Conservation (phyloP, 2,113 vertebrate species). For the Microcebus lehilahytsara region DNA sequence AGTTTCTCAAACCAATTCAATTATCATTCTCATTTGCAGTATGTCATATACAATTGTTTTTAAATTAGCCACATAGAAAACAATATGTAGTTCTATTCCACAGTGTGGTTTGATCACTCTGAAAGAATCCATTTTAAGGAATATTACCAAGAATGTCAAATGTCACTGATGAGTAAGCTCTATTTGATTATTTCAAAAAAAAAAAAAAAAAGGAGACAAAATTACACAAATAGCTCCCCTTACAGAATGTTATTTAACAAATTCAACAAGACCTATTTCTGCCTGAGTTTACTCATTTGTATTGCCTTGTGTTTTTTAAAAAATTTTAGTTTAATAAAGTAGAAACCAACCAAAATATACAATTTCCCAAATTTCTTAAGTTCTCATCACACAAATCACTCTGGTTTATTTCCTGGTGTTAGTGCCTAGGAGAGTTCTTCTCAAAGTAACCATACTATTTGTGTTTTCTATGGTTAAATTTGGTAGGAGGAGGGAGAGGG, state of each 20-base stretch:
- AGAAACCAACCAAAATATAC: slow-evolving; percentile 29
- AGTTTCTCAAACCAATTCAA: not conserved
- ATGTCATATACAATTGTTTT: not conserved
- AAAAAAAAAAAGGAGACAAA: not conserved
- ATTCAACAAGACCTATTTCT: slow-evolving; percentile 7
- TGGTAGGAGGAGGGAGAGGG: not conserved
- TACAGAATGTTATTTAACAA: not conserved
- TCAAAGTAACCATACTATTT: slow-evolving; percentile 38
- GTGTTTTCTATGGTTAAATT: slow-evolving; percentile 21
- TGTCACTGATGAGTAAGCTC: not conserved
- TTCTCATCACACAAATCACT: slow-evolving; percentile 35
- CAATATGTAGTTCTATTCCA: not conserved
- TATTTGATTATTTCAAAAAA: not conserved
- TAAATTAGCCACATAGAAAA: not conserved
- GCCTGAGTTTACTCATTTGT: not conserved
- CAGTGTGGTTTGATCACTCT: not conserved
- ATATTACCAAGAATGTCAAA: not conserved
- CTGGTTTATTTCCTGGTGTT: slow-evolving; percentile 37
- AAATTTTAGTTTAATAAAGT: slow-evolving; percentile 60
- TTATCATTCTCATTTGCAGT: not conserved
- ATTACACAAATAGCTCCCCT: not conserved
- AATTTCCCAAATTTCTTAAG: slow-evolving; percentile 53
- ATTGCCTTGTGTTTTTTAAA: slow-evolving; percentile 47
- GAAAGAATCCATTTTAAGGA: not conserved
- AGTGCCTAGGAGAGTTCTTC: slow-evolving; percentile 21